Base-by-base conservation (phyloP, 2,888 invertebrate species). In the Apotomis betuletana region DNA sequence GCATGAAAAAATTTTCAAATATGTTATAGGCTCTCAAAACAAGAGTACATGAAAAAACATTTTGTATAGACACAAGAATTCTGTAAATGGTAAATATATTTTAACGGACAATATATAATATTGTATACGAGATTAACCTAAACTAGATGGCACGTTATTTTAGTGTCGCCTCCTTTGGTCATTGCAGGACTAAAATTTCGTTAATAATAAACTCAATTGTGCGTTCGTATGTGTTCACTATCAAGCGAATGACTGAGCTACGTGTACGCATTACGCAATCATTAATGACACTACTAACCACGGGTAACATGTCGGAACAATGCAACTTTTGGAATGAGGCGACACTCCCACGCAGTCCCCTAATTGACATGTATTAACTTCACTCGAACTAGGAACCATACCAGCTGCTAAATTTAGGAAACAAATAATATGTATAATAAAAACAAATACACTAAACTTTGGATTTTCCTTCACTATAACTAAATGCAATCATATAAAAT, bases 51-150 rank as follows among this genome's bases (percentile, higher is more conserved):
- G 91, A 90, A 93, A 72, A 91, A 93, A 92, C 92, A 90, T 91
- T 93, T 92, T 92, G 92, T 93, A 93, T 93, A 93, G 92, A 93
- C 93, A 91, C 92, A 92, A 92, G 92, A 91, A 91, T 92, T 93
- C 92, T 92, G 93, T 93, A 94, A 92, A 93, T 91, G 93, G 92
- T 94, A 93, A 92, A 93, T 92, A 94, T 93, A 93, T 91, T 91
- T 92, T 89, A 93, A 93, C 93, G 92, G 93, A 93, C 93, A 93
- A 93, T 93, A 93, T 93, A 92, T 92, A 93, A 92, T 92, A 92
- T 92, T 93, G 93, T 93, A 93, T 93, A 93, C 92, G 91, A 92
- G 91, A 90, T 93, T 93, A 93, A 93, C 93, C 93, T 94, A 94
- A 93, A 93, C 93, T 93, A 93, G 93, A 94, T 94, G 93, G 94